Conservation (phyloP, 2,888 invertebrate genomes). For the Nemurella pictetii region DNA sequence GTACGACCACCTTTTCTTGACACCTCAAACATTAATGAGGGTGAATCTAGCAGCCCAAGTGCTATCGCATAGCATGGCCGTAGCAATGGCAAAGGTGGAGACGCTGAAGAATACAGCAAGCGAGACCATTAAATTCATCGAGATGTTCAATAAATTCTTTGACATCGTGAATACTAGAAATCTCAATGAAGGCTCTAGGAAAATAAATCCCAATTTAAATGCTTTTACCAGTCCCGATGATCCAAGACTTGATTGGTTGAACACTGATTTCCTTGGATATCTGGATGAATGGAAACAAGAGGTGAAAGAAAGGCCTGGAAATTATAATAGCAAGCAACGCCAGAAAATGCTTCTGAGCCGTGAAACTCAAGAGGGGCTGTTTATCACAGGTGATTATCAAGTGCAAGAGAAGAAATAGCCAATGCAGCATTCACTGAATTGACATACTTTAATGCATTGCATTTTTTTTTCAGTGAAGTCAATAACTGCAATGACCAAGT, state of each 20-base stretch:
- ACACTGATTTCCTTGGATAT: background rate
- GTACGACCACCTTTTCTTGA: background rate
- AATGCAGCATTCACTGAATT: background rate
- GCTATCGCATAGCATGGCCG: background rate
- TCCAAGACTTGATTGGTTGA: background rate
- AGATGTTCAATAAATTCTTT: background rate
- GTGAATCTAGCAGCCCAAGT: constrained; percentile 12
- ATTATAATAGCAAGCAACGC: background rate
- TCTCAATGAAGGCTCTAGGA: background rate
- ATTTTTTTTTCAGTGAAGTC: background rate
- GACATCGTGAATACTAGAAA: background rate
- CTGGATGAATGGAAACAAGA: background rate
- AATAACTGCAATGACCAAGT: background rate
- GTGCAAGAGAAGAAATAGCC: background rate
- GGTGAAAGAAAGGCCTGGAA: background rate
- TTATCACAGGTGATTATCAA: background rate
- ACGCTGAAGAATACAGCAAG: background rate
- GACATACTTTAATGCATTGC: background rate
- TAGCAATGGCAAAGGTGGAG: background rate
- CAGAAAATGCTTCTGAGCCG: background rate
- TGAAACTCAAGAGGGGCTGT: background rate
- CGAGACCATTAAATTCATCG: background rate
- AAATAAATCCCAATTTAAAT: background rate
- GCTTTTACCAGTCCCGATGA: background rate
- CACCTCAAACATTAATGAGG: background rate